Conservation (phyloP, 2,888 invertebrate species). For the Tethea ocularis region DNA sequence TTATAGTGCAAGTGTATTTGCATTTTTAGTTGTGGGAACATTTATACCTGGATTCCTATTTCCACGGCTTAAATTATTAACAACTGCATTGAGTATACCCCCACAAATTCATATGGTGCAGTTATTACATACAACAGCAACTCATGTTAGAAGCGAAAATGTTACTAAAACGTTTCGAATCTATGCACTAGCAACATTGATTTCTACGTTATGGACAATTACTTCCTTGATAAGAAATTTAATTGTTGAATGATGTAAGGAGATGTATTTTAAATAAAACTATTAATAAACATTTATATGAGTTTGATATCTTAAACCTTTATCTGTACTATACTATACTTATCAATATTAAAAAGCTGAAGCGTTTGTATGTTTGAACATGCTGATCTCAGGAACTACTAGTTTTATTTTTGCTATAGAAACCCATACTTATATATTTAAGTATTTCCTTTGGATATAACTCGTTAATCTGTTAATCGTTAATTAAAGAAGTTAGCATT, state of each 20-base stretch:
- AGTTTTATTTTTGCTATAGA: too few species aligned
- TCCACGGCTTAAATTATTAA: constrained; percentile 47
- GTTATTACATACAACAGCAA: constrained; percentile 45
- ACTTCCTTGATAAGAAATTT: constrained; percentile 28
- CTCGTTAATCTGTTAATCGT: too few species aligned
- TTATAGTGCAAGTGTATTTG: constrained; percentile 43
- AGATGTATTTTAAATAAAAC: neutral
- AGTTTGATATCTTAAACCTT: too few species aligned
- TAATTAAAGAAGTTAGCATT: too few species aligned
- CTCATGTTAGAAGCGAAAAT: constrained; percentile 37
- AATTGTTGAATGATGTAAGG: neutral
- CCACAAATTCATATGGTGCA: constrained; percentile 62
- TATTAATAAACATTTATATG: neutral
- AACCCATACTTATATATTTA: too few species aligned
- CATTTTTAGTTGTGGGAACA: constrained; percentile 45
- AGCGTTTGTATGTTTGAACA: too few species aligned
- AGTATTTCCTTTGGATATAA: too few species aligned
- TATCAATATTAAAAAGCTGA: too few species aligned
- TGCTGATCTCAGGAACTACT: too few species aligned
- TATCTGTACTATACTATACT: too few species aligned
- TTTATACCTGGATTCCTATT: constrained; percentile 48
- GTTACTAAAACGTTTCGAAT: constrained; percentile 42
- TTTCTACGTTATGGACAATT: constrained; percentile 54
- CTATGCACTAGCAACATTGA: constrained; percentile 47
- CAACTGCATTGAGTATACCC: constrained; percentile 54